Evolutionary conservation across 2,888 invertebrate genomes (phyloP).

Genomic region (Dryococelus australis): DNA sequence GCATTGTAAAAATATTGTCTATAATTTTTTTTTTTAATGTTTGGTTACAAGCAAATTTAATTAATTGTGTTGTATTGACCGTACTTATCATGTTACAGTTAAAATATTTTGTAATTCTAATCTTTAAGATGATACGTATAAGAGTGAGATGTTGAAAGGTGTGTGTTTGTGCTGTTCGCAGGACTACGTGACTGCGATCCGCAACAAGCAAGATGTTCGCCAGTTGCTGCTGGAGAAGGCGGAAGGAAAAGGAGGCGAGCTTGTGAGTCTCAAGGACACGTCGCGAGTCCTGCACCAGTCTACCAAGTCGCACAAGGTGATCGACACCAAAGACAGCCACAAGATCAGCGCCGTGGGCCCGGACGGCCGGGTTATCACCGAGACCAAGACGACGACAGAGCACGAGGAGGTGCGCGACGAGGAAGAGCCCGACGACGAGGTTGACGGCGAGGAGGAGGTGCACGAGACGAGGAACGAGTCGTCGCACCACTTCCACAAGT

Average conservation of each 20-base stretch:
- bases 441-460: slow-evolving; percentile 57
- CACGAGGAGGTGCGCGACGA: slow-evolving; percentile 84
- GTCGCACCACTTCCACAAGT: slow-evolving; percentile 72
- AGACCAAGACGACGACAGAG: slow-evolving; percentile 81
- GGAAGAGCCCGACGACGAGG: slow-evolving; percentile 72
- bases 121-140: too few relatives aligned
- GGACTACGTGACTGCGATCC: slow-evolving; percentile 76
- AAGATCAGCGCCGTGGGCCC: slow-evolving; percentile 71
- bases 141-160: too few relatives aligned
- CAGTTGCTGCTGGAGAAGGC: slow-evolving; percentile 62
- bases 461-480: slow-evolving; percentile 62
- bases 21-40: too few relatives aligned
- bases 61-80: too few relatives aligned
- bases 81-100: too few relatives aligned
- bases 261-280: slow-evolving; percentile 67
- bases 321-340: slow-evolving; percentile 83
- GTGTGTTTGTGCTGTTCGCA: slow-evolving; percentile 58
- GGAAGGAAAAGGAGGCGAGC: slow-evolving; percentile 58
- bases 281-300: slow-evolving; percentile 79
- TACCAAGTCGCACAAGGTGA: slow-evolving; percentile 75
- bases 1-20: too few relatives aligned
- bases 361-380: slow-evolving; percentile 86
- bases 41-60: too few relatives aligned
- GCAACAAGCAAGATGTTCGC: slow-evolving; percentile 67
- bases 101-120: too few relatives aligned